A percentile compares a stretch with the other conserved stretches of the same genome.
Conservation (phyloP, 2,113 vertebrate species). For the Atrichornis clamosus region DNA sequence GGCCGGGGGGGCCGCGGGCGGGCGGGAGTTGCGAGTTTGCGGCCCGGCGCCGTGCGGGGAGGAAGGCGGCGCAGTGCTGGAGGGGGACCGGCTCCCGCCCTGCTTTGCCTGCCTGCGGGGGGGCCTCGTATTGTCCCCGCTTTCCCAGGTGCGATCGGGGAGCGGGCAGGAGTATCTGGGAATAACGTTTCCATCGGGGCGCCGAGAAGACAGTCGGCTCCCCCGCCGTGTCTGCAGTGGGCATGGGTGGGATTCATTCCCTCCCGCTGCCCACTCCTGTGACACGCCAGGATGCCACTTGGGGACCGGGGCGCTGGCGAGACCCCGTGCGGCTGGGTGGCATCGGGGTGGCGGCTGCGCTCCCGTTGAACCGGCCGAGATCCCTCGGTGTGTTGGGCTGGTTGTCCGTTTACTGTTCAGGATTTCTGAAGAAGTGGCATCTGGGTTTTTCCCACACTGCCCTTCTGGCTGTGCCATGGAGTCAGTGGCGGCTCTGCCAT, state of each 20-base stretch:
- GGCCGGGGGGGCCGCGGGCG: not conserved
- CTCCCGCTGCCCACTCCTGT: too few species aligned
- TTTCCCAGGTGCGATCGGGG: not conserved
- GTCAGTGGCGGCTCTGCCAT: accelerated
- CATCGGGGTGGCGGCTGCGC: not conserved
- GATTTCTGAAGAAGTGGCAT: not conserved
- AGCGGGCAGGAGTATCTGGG: not conserved
- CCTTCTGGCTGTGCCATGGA: not conserved
- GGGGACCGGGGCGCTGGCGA: not conserved
- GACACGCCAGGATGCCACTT: accelerated
- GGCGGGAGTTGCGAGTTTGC: not conserved
- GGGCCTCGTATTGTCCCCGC: not conserved
- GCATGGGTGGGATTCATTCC: not conserved
- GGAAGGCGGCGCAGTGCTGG: not conserved
- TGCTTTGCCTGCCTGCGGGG: not conserved
- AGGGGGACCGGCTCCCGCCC: not conserved
- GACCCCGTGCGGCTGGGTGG: not conserved
- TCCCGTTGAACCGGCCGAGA: not conserved
- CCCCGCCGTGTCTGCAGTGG: not conserved
- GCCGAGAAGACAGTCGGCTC: not conserved
- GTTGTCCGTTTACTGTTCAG: accelerated
- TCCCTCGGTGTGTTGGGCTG: not conserved
- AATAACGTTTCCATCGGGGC: not conserved
- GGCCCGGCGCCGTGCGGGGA: not conserved
- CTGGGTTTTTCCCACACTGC: not conserved